These are phyloP conservation scores for Trissolcus japonicus DNA, from an alignment of 2,888 invertebrate species.

Conservation along the genomic window DNA sequence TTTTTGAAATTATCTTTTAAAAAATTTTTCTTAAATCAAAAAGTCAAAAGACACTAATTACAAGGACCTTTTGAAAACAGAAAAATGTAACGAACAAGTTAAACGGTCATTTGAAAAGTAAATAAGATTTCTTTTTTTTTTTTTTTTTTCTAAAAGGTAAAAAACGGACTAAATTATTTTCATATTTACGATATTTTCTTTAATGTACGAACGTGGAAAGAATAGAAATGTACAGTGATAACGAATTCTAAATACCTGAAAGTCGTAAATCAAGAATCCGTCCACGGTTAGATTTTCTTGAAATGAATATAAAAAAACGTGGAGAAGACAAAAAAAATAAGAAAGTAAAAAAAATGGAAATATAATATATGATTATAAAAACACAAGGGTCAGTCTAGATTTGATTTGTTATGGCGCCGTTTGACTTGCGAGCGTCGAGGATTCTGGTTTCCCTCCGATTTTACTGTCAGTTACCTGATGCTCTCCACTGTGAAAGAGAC, in stretches of 20 bases:
- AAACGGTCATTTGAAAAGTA: conserved; percentile 7
- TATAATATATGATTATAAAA: conserved; percentile 25
- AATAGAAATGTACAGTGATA: conserved; percentile 34
- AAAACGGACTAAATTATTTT: conserved; percentile 11
- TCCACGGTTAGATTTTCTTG: conserved; percentile 14
- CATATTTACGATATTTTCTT: conserved; percentile 23
- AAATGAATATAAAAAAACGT: conserved; percentile 10
- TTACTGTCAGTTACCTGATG: conserved; percentile 55
- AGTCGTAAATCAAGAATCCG: conserved; percentile 34
- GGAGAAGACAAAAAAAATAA: not conserved
- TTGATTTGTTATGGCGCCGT: conserved; percentile 66
- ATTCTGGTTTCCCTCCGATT: conserved; percentile 57
- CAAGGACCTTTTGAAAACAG: not conserved
- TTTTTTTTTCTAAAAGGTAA: not conserved
- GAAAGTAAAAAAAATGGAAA: conserved; percentile 18
- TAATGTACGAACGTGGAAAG: conserved; percentile 14
- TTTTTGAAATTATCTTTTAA: not conserved
- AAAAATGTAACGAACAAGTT: conserved; percentile 2
- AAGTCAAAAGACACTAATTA: not conserved
- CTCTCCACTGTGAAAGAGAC: conserved; percentile 40
- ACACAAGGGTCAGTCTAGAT: conserved; percentile 15
- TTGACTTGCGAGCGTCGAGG: conserved; percentile 33
- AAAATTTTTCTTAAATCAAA: not conserved
- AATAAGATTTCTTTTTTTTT: conserved; percentile 4
- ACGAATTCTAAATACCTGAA: conserved; percentile 35